phyloP scores from a whole-genome alignment of 2,113 vertebrate genomes.

The Cariama cristata region DNA sequence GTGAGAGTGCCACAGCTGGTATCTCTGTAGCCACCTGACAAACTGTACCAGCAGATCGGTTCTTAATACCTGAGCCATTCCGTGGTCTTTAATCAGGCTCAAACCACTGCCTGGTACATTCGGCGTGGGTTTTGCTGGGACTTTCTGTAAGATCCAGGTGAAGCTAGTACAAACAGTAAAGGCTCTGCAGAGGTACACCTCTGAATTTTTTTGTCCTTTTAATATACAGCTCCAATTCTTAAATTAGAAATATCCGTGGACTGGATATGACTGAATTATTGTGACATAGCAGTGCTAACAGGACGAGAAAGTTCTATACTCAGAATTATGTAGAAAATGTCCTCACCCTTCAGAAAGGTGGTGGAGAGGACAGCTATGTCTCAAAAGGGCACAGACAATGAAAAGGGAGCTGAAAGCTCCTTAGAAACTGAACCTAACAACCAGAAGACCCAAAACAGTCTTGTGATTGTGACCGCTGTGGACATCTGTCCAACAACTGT shows the following conservation, averaged over 20 bases:
- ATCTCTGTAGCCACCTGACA: neutral
- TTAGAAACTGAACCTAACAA: conserved; percentile 59
- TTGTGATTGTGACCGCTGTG: conserved; percentile 34
- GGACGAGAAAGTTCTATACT: neutral
- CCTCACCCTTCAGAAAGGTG: neutral
- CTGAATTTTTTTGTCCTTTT: neutral
- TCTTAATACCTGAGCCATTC: neutral
- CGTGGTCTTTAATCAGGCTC: neutral
- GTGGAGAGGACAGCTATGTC: conserved; percentile 9
- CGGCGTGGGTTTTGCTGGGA: neutral
- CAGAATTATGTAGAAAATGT: neutral
- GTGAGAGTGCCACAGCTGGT: neutral
- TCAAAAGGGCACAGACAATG: conserved; percentile 36
- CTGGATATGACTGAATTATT: neutral
- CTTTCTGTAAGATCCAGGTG: neutral
- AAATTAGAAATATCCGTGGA: neutral
- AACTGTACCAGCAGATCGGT: neutral
- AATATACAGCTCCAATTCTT: neutral
- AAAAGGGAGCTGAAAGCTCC: conserved; percentile 2
- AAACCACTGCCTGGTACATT: too few species aligned
- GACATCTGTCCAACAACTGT: conserved; percentile 61
- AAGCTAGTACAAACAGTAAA: neutral
- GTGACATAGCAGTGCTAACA: neutral
- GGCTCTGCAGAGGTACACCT: neutral
- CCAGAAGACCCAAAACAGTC: conserved; percentile 51